Conservation (phyloP, 1,140 invertebrate species). For the Zelostemma sp. region DNA sequence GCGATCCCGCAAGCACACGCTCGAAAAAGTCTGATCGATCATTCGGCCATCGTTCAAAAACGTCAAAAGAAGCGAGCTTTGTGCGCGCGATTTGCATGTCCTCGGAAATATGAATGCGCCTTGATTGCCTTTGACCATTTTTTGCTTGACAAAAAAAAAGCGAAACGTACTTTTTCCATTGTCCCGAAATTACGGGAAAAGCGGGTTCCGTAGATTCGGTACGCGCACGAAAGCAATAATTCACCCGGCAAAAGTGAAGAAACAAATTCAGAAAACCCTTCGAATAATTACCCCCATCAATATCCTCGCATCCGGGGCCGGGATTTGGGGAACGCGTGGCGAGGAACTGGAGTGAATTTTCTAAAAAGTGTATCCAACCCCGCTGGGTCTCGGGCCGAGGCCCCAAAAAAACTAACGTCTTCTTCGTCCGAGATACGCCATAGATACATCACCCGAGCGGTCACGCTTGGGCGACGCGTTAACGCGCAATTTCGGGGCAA, state of each 20-base stretch:
- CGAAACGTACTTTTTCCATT: conserved; percentile 3
- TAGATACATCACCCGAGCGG: conserved; percentile 52
- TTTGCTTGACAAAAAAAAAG: conserved; percentile 1
- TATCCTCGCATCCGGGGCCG: not conserved
- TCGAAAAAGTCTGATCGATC: conserved; percentile 51
- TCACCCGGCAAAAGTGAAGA: not conserved
- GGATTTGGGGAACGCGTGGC: not conserved
- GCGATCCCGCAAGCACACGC: conserved; percentile 27
- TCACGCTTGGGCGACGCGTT: conserved; percentile 47
- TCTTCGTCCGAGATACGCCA: conserved; percentile 10
- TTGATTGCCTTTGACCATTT: conserved; percentile 55
- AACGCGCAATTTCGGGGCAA: conserved; percentile 60
- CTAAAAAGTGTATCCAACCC: conserved; percentile 2
- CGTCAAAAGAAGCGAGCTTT: conserved; percentile 33
- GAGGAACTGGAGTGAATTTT: not conserved
- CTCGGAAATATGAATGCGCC: conserved; percentile 46
- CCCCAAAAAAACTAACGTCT: not conserved
- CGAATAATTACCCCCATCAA: not conserved
- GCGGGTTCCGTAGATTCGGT: too few species aligned
- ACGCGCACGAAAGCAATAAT: not conserved
- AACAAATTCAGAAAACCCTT: not conserved
- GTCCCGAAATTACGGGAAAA: too few species aligned
- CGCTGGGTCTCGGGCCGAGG: conserved; percentile 5
- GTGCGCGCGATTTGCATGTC: conserved; percentile 54
- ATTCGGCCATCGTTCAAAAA: conserved; percentile 45